Percentiles rank a stretch among this genome's conserved stretches.
Evolutionary conservation across 2,797 vertebrate genomes (phyloP).

Genomic region (Acrocephalus scirpaceus): DNA sequence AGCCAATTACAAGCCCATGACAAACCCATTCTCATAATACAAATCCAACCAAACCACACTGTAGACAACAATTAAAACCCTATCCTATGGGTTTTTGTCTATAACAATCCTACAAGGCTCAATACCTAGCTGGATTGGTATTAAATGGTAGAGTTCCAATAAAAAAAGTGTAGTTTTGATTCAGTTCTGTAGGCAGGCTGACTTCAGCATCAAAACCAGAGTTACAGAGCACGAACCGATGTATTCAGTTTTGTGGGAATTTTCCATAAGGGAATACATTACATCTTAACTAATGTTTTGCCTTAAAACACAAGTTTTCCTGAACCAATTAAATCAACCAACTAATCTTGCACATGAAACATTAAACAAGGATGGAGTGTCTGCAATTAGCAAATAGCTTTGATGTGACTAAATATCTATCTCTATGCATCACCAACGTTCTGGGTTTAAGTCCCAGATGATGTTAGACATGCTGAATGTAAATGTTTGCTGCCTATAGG

Average conservation of each 20-base stretch:
- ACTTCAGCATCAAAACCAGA: background rate
- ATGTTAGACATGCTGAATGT: slow-evolving; percentile 37
- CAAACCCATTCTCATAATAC: background rate
- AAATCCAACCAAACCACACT: background rate
- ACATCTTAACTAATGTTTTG: slow-evolving; percentile 44
- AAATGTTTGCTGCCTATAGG: background rate
- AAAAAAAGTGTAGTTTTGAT: background rate
- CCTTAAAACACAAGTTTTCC: slow-evolving; percentile 66
- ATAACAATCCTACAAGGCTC: background rate
- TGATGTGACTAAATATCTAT: slow-evolving; percentile 70
- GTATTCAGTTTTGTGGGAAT: background rate
- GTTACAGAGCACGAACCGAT: background rate
- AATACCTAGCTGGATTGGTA: background rate
- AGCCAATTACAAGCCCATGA: background rate
- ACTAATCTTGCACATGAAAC: slow-evolving; percentile 74
- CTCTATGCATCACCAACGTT: slow-evolving; percentile 30
- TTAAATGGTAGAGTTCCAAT: background rate
- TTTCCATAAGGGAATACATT: slow-evolving; percentile 50
- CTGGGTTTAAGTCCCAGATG: slow-evolving; percentile 66
- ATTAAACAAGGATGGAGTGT: slow-evolving; percentile 72
- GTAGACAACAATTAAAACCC: background rate
- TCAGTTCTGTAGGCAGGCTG: background rate
- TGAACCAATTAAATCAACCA: slow-evolving; percentile 74
- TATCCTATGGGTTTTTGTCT: background rate
- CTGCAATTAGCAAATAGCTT: slow-evolving; percentile 75